These are phyloP conservation scores for Adoxophyes honmai DNA, from an alignment of 1,140 invertebrate species.

Conservation along the genomic window DNA sequence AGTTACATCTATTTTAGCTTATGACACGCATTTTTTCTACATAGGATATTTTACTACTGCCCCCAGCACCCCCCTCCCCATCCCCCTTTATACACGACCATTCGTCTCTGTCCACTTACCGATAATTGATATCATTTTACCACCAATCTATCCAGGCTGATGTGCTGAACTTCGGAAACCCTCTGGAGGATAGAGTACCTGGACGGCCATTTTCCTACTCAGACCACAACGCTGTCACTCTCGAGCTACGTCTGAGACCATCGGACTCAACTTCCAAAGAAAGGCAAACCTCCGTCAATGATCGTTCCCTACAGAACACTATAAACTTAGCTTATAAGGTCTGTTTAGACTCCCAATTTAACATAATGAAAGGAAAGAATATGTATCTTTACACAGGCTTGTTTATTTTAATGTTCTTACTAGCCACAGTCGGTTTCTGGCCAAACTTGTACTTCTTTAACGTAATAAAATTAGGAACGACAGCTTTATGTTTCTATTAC, in stretches of 20 bases:
- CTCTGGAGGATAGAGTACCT: conserved; percentile 86
- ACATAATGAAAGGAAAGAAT: conserved; percentile 77
- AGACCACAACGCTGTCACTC: conserved; percentile 93
- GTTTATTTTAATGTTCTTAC: conserved; percentile 68
- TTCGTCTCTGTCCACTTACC: too few relatives aligned
- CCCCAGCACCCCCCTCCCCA: too few relatives aligned
- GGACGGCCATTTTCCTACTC: conserved; percentile 87
- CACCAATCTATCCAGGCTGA: conserved; percentile 77
- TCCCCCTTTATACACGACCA: too few relatives aligned
- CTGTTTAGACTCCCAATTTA: conserved; percentile 78
- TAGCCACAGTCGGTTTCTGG: conserved; percentile 70
- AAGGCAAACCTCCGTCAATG: conserved; percentile 20
- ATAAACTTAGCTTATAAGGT: conserved; percentile 80
- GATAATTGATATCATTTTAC: too few relatives aligned
- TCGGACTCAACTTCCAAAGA: conserved; percentile 18
- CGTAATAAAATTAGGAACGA: conserved; percentile 78
- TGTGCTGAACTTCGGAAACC: conserved; percentile 81
- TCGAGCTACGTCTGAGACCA: conserved; percentile 73
- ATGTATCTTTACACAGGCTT: conserved; percentile 79
- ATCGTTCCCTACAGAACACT: conserved; percentile 52
- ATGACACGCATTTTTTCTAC: too few relatives aligned
- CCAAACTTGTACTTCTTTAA: conserved; percentile 52
- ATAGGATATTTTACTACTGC: too few relatives aligned
- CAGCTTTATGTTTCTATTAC: conserved; percentile 82
- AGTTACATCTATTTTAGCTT: too few relatives aligned